phyloP scores from a whole-genome alignment of 2,888 invertebrate species.

The Epistrophe eligans region DNA sequence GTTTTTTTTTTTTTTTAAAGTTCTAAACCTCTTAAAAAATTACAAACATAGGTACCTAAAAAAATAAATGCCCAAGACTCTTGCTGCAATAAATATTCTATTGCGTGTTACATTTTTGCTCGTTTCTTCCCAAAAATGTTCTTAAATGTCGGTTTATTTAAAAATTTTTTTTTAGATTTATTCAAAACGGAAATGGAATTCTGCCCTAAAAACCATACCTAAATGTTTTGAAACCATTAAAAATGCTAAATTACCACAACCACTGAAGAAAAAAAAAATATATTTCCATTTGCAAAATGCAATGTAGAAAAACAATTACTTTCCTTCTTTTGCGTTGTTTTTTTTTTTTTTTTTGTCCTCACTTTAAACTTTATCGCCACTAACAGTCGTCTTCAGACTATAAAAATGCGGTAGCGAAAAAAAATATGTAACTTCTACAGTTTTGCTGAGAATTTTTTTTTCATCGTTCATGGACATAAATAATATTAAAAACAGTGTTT shows the following conservation, averaged over 20 bases:
- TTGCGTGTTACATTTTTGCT: constrained; percentile 57
- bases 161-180: constrained; percentile 67
- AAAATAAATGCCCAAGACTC: background rate
- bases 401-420: constrained; percentile 7
- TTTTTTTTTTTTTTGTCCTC: constrained; percentile 14
- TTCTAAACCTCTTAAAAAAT: too few relatives aligned
- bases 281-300: constrained; percentile 59
- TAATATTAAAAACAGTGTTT: constrained; percentile 75
- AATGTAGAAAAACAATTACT: constrained; percentile 69
- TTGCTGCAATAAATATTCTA: constrained; percentile 62
- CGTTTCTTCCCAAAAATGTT: constrained; percentile 21
- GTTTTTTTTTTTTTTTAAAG: too few relatives aligned
- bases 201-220: constrained; percentile 55
- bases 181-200: constrained; percentile 75
- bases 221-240: constrained; percentile 59
- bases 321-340: constrained; percentile 8
- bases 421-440: background rate
- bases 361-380: constrained; percentile 65
- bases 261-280: constrained; percentile 11
- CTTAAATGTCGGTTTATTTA: constrained; percentile 35
- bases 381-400: constrained; percentile 60
- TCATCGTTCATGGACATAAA: constrained; percentile 56
- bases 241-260: constrained; percentile 66
- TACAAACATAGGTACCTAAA: too few relatives aligned
- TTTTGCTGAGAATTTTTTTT: constrained; percentile 38